A percentile compares a stretch with the other conserved stretches of the same genome.
These are phyloP conservation scores for Nibea albiflora DNA, from an alignment of 2,113 vertebrate species.

Conservation along the genomic window DNA sequence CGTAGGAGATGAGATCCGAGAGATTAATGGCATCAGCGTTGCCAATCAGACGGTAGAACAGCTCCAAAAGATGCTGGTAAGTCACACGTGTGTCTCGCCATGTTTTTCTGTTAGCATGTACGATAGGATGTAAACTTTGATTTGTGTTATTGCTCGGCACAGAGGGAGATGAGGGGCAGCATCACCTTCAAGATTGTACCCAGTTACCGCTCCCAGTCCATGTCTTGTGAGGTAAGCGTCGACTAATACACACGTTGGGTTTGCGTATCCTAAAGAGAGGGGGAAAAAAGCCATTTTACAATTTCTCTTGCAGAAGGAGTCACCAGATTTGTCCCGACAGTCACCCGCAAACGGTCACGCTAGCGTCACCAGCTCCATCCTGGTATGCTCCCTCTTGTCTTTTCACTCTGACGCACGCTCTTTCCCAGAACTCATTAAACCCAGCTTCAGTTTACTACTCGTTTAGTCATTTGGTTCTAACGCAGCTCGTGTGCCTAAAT, in stretches of 20 bases:
- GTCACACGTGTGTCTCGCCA: conserved; percentile 51
- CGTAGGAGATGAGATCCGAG: conserved; percentile 96
- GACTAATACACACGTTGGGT: neutral
- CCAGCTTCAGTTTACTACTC: neutral
- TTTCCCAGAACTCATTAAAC: too few species aligned
- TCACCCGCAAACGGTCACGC: conserved; percentile 86
- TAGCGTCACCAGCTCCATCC: conserved; percentile 99
- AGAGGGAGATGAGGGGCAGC: conserved; percentile 99
- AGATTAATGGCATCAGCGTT: conserved; percentile 98
- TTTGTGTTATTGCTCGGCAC: neutral
- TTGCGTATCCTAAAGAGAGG: fast-evolving
- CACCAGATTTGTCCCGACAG: conserved; percentile 75
- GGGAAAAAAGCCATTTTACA: neutral
- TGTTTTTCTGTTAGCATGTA: neutral
- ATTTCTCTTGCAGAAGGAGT: conserved; percentile 77
- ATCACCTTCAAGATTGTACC: conserved; percentile 99
- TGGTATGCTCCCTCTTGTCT: conserved; percentile 87
- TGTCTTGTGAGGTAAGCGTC: conserved; percentile 93
- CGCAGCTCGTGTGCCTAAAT: neutral
- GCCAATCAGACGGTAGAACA: conserved; percentile 99
- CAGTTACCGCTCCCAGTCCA: conserved; percentile 95
- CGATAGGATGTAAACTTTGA: neutral
- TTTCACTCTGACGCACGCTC: conserved; percentile 2
- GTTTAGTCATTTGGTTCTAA: neutral
- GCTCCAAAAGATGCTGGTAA: conserved; percentile 99